Percentiles rank a stretch among this genome's conserved stretches.
Evolutionary conservation across 2,797 vertebrate species (phyloP).

Genomic region (Alosa sapidissima): DNA sequence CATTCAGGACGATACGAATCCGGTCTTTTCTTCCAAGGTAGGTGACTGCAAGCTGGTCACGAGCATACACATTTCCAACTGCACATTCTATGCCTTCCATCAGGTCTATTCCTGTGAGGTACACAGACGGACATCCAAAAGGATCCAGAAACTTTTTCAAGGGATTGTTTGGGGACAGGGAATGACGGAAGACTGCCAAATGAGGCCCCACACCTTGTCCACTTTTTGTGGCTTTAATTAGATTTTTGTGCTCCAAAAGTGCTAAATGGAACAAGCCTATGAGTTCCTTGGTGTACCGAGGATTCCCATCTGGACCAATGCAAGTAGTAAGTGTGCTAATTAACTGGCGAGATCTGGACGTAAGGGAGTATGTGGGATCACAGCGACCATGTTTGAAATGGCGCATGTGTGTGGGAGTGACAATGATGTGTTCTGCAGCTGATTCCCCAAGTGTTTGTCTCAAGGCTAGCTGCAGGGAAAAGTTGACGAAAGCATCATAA

Average conservation of each 20-base stretch:
- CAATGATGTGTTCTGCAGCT: constrained; percentile 66
- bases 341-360: constrained; percentile 66
- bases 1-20: constrained; percentile 74
- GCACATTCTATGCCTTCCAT: constrained; percentile 77
- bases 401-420: constrained; percentile 80
- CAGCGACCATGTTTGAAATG: constrained; percentile 81
- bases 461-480: constrained; percentile 77
- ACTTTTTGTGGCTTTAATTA: constrained; percentile 75
- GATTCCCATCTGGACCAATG: constrained; percentile 53
- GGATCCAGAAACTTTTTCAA: constrained; percentile 72
- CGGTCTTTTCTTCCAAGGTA: constrained; percentile 75
- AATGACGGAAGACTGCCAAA: constrained; percentile 67
- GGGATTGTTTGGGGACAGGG: constrained; percentile 68
- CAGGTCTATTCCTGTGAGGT: constrained; percentile 76
- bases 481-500: constrained; percentile 79
- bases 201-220: constrained; percentile 77
- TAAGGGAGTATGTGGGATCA: constrained; percentile 78
- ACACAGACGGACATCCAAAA: constrained; percentile 78
- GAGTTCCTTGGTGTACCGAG: constrained; percentile 61
- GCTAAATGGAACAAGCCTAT: constrained; percentile 72
- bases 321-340: constrained; percentile 60
- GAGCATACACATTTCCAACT: constrained; percentile 79
- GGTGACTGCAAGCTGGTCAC: constrained; percentile 76
- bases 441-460: constrained; percentile 70
- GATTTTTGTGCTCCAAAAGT: constrained; percentile 74